These are phyloP conservation scores for Myotis myotis DNA, from an alignment of 2,797 vertebrate species.

Conservation along the genomic window DNA sequence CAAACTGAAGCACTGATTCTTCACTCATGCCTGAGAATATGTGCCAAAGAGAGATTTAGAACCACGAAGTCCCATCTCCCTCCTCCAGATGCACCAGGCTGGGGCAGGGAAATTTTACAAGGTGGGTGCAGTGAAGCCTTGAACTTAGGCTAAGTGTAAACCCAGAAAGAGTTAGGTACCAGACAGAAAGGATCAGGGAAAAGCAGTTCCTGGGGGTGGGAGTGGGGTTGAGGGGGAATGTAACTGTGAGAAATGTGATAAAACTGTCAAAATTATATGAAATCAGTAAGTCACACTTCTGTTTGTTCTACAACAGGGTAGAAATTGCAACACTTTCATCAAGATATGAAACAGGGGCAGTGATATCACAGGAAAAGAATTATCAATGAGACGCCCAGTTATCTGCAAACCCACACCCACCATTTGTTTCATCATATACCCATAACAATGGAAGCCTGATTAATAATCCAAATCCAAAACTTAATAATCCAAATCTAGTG, in stretches of 20 bases:
- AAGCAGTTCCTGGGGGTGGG: neutral
- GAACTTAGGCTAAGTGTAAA: neutral
- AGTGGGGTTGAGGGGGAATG: accelerated
- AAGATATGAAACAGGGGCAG: conserved; percentile 3
- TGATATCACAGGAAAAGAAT: neutral
- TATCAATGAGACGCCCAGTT: neutral
- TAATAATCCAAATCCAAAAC: neutral
- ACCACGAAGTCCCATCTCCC: neutral
- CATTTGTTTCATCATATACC: neutral
- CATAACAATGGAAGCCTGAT: neutral
- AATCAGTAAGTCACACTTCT: conserved; percentile 40
- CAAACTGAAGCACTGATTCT: conserved; percentile 51
- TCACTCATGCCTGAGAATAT: neutral
- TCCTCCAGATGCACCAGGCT: neutral
- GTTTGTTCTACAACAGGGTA: conserved; percentile 15
- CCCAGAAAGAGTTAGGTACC: neutral
- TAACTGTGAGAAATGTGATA: neutral
- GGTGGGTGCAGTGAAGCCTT: neutral
- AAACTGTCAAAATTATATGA: conserved; percentile 18
- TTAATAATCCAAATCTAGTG: neutral
- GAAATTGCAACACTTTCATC: neutral
- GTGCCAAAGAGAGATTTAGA: conserved; percentile 55
- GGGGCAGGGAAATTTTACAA: neutral
- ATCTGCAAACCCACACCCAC: neutral
- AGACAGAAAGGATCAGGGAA: neutral